A percentile compares a stretch with the other conserved stretches of the same genome.
These are phyloP conservation scores for Aphelocoma coerulescens DNA, from an alignment of 2,113 vertebrate genomes.

Conservation along the genomic window DNA sequence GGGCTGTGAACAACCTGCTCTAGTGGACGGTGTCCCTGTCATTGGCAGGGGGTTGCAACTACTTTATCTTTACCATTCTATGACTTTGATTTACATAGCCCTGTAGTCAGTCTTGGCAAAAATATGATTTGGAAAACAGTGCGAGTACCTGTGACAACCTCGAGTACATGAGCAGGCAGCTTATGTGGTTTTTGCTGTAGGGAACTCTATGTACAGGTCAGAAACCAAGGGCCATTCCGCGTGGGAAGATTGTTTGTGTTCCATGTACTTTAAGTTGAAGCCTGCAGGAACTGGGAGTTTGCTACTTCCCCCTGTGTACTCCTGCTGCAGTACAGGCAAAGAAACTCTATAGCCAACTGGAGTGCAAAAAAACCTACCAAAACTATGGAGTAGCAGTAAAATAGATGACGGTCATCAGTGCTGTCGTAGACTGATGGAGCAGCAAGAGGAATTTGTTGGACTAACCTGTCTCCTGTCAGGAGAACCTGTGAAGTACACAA, in stretches of 20 bases:
- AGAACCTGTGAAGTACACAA: not conserved
- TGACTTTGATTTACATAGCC: not conserved
- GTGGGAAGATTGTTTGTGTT: not conserved
- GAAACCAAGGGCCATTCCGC: not conserved
- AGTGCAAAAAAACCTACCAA: not conserved
- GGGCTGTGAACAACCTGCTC: not conserved
- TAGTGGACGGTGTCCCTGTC: not conserved
- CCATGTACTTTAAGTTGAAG: not conserved
- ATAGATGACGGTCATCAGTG: not conserved
- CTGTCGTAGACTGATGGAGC: not conserved
- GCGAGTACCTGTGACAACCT: not conserved
- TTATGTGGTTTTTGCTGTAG: not conserved
- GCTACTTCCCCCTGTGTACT: rapidly evolving
- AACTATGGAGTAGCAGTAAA: not conserved
- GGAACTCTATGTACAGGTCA: not conserved
- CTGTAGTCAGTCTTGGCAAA: not conserved
- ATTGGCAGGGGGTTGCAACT: not conserved
- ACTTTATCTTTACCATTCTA: not conserved
- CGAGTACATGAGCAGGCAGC: not conserved
- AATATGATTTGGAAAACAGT: not conserved
- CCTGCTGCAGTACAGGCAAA: not conserved
- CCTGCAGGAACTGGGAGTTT: not conserved
- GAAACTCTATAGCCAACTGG: not conserved
- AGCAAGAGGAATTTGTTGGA: not conserved
- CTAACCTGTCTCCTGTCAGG: not conserved